These are phyloP conservation scores for Gymnopithys bicolor DNA, from an alignment of 2,797 vertebrate genomes.

Conservation along the genomic window DNA sequence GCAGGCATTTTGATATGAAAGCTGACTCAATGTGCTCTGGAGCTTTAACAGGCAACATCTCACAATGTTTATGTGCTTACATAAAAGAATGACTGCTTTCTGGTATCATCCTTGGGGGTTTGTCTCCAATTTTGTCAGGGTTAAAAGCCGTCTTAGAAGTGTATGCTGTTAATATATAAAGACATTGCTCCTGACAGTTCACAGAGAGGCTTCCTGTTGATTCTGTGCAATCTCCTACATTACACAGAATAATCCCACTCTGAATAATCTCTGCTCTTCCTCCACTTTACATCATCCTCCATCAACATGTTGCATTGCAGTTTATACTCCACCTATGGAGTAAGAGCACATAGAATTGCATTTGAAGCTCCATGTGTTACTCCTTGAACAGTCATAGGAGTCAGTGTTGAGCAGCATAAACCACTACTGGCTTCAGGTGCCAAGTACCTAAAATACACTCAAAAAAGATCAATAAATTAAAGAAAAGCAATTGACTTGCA, in stretches of 20 bases:
- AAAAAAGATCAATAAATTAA: slow-evolving; percentile 75
- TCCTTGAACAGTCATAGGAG: slow-evolving; percentile 59
- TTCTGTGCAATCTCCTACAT: neutral
- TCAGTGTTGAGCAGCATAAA: slow-evolving; percentile 72
- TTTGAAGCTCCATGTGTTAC: neutral
- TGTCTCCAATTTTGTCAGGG: neutral
- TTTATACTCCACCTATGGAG: neutral
- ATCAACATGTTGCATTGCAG: neutral
- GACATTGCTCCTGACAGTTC: neutral
- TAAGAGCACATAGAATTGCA: neutral
- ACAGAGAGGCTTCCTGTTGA: neutral
- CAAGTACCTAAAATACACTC: slow-evolving; percentile 66
- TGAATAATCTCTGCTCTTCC: neutral
- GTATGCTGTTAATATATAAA: neutral
- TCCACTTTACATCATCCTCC: neutral
- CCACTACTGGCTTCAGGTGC: slow-evolving; percentile 46
- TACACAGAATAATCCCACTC: neutral
- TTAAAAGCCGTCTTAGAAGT: neutral
- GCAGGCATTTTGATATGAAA: neutral
- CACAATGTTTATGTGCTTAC: neutral
- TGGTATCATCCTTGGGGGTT: neutral
- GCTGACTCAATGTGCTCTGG: neutral
- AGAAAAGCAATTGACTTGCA: slow-evolving; percentile 71
- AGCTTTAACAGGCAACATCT: neutral
- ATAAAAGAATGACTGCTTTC: neutral